phyloP scores from a whole-genome alignment of 2,888 invertebrate genomes.

The Octonoba sinensis region DNA sequence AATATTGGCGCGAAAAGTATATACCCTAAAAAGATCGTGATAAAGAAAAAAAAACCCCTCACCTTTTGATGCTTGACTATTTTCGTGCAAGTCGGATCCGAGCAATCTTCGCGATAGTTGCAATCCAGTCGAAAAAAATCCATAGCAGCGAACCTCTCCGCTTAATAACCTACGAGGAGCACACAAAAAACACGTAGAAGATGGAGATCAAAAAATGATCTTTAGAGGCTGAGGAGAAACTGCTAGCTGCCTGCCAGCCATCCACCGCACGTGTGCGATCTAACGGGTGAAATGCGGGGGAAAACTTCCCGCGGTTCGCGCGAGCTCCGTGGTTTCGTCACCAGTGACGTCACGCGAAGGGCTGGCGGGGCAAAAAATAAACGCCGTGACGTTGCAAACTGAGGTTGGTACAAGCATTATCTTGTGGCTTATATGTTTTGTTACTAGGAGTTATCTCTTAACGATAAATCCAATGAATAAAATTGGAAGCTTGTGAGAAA shows the following conservation, averaged over 20 bases:
- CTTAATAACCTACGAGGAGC: constrained; percentile 23
- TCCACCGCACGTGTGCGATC: constrained; percentile 58
- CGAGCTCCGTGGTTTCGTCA: constrained; percentile 47
- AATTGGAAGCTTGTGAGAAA: no score
- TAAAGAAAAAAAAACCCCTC: no score
- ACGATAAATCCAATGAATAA: no score
- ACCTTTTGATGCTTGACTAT: no score
- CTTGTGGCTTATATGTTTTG: no score
- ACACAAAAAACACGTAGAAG: constrained; percentile 14
- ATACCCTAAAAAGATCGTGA: no score
- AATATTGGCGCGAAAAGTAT: no score
- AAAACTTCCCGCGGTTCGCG: constrained; percentile 59
- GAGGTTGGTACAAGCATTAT: no score
- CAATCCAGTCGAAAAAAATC: constrained; percentile 36
- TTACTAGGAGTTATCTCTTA: no score
- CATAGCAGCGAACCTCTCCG: constrained; percentile 21
- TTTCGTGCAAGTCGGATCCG: background rate
- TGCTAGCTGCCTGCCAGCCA: constrained; percentile 10
- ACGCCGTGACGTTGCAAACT: constrained; percentile 17
- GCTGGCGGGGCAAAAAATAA: constrained; percentile 19
- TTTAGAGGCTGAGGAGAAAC: constrained; percentile 28
- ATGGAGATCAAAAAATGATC: constrained; percentile 59
- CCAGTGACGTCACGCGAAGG: constrained; percentile 52
- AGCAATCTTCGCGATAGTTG: constrained; percentile 17
- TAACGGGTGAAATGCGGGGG: constrained; percentile 54